phyloP scores from a whole-genome alignment of 2,888 invertebrate species.

The Ceramica pisi region DNA sequence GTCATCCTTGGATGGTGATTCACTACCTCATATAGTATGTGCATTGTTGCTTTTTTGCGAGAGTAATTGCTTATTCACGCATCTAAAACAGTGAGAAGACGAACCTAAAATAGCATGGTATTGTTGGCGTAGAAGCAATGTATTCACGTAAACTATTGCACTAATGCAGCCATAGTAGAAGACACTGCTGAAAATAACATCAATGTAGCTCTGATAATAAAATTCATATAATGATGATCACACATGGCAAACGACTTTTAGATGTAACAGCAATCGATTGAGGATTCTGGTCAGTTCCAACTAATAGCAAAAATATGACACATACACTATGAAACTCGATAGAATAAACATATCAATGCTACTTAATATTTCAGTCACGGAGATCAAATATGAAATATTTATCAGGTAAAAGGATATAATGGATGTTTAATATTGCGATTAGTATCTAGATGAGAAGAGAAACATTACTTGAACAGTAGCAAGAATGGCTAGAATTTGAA shows the following conservation, averaged over 20 bases:
- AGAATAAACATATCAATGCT: slow-evolving; percentile 12
- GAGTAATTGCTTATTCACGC: slow-evolving; percentile 44
- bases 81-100: slow-evolving; percentile 8
- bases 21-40: slow-evolving; percentile 34
- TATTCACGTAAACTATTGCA: slow-evolving; percentile 1
- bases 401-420: slow-evolving; percentile 24
- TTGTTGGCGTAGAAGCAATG: neutral
- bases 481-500: neutral
- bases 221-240: neutral
- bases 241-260: neutral
- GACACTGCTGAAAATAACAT: neutral
- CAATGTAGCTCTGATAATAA: neutral
- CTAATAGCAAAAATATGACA: neutral
- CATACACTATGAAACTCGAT: neutral
- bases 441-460: slow-evolving; percentile 26
- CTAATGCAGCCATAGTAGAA: neutral
- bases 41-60: slow-evolving; percentile 36
- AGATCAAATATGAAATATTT: slow-evolving; percentile 44
- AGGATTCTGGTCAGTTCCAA: slow-evolving; percentile 4
- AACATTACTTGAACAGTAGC: slow-evolving; percentile 7
- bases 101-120: neutral
- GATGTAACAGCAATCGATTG: neutral
- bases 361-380: slow-evolving; percentile 27
- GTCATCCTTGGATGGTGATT: slow-evolving; percentile 38
- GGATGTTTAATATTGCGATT: slow-evolving; percentile 36